phyloP scores from a whole-genome alignment of 2,888 invertebrate species.

The Mimas tiliae region DNA sequence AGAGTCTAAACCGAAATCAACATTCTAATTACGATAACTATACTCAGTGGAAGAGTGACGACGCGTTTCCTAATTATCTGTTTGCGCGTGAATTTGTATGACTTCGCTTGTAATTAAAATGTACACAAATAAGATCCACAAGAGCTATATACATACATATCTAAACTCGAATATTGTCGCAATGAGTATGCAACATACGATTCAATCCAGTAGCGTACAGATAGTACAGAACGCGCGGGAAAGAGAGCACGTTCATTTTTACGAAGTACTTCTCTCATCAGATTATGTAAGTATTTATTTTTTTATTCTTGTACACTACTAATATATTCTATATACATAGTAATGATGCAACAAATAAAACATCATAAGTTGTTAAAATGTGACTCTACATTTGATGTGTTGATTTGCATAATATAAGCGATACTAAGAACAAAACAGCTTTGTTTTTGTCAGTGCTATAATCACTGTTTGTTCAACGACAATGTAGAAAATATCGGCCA shows the following conservation, averaged over 20 bases:
- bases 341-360: background rate
- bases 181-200: background rate
- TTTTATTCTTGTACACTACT: background rate
- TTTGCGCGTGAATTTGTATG: background rate
- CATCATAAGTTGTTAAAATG: too few relatives aligned
- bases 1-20: too few relatives aligned
- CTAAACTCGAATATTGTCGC: background rate
- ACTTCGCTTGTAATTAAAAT: background rate
- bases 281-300: slow-evolving; percentile 3
- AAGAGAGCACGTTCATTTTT: background rate
- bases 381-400: too few relatives aligned
- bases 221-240: background rate
- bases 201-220: background rate
- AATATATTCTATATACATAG: background rate
- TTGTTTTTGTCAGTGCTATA: too few relatives aligned
- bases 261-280: background rate
- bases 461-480: too few relatives aligned
- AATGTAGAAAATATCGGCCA: too few relatives aligned
- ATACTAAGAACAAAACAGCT: too few relatives aligned
- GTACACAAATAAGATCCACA: background rate
- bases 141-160: background rate
- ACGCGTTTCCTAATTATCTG: too few relatives aligned
- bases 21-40: too few relatives aligned
- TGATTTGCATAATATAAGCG: too few relatives aligned
- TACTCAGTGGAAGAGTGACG: too few relatives aligned